phyloP scores from a whole-genome alignment of 2,113 vertebrate genomes.

The Mustelus asterias region DNA sequence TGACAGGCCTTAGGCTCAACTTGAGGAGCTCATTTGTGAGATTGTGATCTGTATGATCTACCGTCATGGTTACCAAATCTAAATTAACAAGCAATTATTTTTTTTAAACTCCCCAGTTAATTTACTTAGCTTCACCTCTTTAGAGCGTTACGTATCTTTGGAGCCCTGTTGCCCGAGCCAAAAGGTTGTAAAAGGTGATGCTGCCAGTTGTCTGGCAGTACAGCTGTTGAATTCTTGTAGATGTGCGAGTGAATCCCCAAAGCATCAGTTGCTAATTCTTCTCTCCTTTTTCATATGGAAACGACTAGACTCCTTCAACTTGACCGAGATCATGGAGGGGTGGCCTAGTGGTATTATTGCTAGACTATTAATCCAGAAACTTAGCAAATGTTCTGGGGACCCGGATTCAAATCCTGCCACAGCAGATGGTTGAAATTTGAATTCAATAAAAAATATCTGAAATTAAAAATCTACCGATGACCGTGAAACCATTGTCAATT shows the following conservation, averaged over 20 bases:
- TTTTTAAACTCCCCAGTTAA: constrained; percentile 24
- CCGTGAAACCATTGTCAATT: too few species aligned
- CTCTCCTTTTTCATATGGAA: not conserved
- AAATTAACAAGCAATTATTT: constrained; percentile 35
- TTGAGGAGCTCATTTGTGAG: constrained; percentile 35
- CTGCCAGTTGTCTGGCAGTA: not conserved
- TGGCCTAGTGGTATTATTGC: too few species aligned
- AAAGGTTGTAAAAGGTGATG: not conserved
- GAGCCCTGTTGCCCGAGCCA: not conserved
- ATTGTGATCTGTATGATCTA: constrained; percentile 36
- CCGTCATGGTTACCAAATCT: constrained; percentile 34
- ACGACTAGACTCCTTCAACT: too few species aligned
- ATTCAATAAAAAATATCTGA: too few species aligned
- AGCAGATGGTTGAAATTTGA: too few species aligned
- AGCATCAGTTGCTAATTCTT: not conserved
- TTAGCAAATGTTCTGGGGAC: too few species aligned
- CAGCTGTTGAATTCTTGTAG: not conserved
- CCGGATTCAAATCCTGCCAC: too few species aligned
- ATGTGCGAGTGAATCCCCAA: not conserved
- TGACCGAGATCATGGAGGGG: not conserved
- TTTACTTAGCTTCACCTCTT: constrained; percentile 23
- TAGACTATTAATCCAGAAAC: too few species aligned
- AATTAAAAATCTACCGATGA: too few species aligned
- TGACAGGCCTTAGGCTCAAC: constrained; percentile 22
- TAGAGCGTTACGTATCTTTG: not conserved